A percentile compares a stretch with the other conserved stretches of the same genome.
These are phyloP conservation scores for Boulengeromyrus knoepffleri DNA, from an alignment of 2,113 vertebrate species.

Conservation along the genomic window DNA sequence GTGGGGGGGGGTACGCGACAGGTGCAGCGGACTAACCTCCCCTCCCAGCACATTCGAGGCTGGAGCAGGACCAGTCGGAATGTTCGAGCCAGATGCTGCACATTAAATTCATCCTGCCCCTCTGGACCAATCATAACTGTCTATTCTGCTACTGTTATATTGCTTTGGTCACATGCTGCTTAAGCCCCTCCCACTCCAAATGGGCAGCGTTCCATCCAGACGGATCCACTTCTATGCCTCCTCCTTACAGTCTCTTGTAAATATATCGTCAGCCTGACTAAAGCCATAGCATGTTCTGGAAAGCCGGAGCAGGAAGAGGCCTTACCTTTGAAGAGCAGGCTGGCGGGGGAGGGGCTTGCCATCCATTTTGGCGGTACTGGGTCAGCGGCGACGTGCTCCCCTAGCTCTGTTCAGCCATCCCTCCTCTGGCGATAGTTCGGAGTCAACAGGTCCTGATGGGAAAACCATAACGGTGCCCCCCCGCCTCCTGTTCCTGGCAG, in stretches of 20 bases:
- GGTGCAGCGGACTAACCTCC: background rate
- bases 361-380: slow-evolving; percentile 5
- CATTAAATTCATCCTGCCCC: background rate
- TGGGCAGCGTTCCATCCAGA: background rate
- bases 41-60: background rate
- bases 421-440: background rate
- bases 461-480: background rate
- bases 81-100: background rate
- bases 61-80: background rate
- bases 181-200: background rate
- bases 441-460: background rate
- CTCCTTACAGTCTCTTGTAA: background rate
- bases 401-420: background rate
- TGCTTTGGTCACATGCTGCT: background rate
- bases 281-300: background rate
- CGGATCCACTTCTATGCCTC: background rate
- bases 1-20: background rate
- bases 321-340: background rate
- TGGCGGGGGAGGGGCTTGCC: background rate
- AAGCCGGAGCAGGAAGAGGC: background rate
- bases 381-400: background rate
- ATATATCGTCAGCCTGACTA: background rate
- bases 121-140: background rate
- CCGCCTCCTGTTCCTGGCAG: background rate
- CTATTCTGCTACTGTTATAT: background rate